These are phyloP conservation scores for Phaetusa simplex DNA, from an alignment of 2,113 vertebrate species.

Conservation along the genomic window DNA sequence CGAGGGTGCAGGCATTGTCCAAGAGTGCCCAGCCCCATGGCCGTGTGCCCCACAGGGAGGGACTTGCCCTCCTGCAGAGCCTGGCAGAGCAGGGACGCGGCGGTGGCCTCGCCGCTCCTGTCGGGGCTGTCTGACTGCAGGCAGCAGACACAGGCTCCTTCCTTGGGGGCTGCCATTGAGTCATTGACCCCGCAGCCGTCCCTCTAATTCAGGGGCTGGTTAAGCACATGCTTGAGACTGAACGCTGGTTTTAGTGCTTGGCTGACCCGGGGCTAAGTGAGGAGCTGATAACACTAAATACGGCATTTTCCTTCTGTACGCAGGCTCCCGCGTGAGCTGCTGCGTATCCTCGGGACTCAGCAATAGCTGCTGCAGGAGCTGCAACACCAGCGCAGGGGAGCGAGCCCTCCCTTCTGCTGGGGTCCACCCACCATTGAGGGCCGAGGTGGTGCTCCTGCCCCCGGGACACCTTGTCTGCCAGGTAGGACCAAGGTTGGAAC, in stretches of 20 bases:
- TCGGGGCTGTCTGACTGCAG: too few relatives aligned
- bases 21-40: fast-evolving
- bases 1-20: background rate
- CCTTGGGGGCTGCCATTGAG: background rate
- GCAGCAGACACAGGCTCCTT: fast-evolving
- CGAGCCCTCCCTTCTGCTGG: background rate
- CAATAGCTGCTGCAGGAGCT: background rate
- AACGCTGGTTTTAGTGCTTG: background rate
- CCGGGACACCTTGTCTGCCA: fast-evolving
- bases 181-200: background rate
- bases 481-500: background rate
- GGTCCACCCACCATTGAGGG: too few relatives aligned
- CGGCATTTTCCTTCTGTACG: background rate
- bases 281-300: background rate
- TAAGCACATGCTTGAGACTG: background rate
- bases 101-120: fast-evolving
- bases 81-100: background rate
- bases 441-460: background rate
- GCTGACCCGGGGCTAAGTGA: background rate
- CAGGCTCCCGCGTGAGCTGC: background rate
- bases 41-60: background rate
- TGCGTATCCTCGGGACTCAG: fast-evolving
- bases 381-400: background rate
- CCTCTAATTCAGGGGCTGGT: background rate
- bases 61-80: background rate